A percentile compares a stretch with the other conserved stretches of the same genome.
Conservation (phyloP, 37 sponge, comb jelly and placozoan genomes). For the Ephydatia muelleri region DNA sequence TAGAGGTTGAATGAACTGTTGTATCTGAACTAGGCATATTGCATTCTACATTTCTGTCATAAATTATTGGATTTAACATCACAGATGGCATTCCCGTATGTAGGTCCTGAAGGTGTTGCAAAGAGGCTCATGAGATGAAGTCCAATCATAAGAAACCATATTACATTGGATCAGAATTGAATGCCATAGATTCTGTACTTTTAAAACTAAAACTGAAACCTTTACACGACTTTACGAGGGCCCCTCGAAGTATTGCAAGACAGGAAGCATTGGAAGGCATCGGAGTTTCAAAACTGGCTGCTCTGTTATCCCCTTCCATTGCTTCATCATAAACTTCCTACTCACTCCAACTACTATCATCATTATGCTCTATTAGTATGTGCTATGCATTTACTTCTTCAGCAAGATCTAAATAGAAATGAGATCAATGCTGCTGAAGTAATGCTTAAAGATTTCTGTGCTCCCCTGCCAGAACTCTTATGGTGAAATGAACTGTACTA, state of each 20-base stretch:
- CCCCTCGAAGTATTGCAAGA: slow-evolving; percentile 7
- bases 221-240: slow-evolving; percentile 11
- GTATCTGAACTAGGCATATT: background rate
- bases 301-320: slow-evolving; percentile 23
- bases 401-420: background rate
- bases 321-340: slow-evolving; percentile 1
- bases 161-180: too few species aligned
- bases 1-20: too few species aligned
- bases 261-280: background rate
- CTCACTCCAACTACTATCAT: too few species aligned
- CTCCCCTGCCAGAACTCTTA: too few species aligned
- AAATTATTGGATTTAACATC: background rate
- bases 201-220: background rate
- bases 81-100: slow-evolving; percentile 1
- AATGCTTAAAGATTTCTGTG: slow-evolving; percentile 13
- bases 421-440: slow-evolving; percentile 26
- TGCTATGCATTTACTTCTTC: too few species aligned
- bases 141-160: background rate
- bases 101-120: slow-evolving; percentile 16
- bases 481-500: slow-evolving; percentile 5
- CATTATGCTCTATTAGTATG: too few species aligned
- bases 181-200: too few species aligned
- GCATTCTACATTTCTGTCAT: background rate
- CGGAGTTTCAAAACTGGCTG: slow-evolving; percentile 12
- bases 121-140: background rate